A percentile compares a stretch with the other conserved stretches of the same genome.
phyloP scores from a whole-genome alignment of 2,797 vertebrate genomes.

The Geotrypetes seraphini region DNA sequence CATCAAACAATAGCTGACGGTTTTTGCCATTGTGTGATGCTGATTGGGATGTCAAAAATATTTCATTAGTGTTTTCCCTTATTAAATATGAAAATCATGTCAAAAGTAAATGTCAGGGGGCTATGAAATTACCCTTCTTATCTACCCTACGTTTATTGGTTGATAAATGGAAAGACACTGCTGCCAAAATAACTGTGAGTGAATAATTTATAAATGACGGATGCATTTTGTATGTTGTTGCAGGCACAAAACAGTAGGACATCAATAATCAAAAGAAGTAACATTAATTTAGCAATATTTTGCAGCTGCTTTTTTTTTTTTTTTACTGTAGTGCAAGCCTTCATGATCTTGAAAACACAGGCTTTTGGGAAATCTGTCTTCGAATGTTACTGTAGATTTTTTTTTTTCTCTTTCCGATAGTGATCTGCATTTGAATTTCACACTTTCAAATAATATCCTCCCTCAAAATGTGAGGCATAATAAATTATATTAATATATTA shows the following conservation, averaged over 20 bases:
- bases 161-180: conserved; percentile 60
- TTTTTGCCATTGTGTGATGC: conserved; percentile 19
- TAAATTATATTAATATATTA: too few relatives aligned
- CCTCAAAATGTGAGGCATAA: too few relatives aligned
- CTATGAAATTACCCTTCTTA: conserved; percentile 58
- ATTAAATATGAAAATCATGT: conserved; percentile 63
- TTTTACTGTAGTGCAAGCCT: conserved; percentile 37
- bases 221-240: conserved; percentile 61
- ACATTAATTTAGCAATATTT: conserved; percentile 61
- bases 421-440: too few relatives aligned
- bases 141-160: conserved; percentile 53
- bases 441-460: too few relatives aligned
- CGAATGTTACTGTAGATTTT: too few relatives aligned
- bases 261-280: conserved; percentile 69
- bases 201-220: conserved; percentile 73
- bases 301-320: conserved; percentile 57
- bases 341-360: conserved; percentile 1
- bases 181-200: conserved; percentile 71
- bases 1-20: conserved; percentile 1
- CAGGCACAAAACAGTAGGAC: conserved; percentile 65
- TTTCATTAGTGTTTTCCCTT: conserved; percentile 48
- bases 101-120: conserved; percentile 65
- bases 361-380: too few relatives aligned
- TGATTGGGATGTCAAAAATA: conserved; percentile 23
- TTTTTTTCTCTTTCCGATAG: too few relatives aligned